These are phyloP conservation scores for Euspilapteryx auroguttella DNA, from an alignment of 2,888 invertebrate species.

Conservation along the genomic window DNA sequence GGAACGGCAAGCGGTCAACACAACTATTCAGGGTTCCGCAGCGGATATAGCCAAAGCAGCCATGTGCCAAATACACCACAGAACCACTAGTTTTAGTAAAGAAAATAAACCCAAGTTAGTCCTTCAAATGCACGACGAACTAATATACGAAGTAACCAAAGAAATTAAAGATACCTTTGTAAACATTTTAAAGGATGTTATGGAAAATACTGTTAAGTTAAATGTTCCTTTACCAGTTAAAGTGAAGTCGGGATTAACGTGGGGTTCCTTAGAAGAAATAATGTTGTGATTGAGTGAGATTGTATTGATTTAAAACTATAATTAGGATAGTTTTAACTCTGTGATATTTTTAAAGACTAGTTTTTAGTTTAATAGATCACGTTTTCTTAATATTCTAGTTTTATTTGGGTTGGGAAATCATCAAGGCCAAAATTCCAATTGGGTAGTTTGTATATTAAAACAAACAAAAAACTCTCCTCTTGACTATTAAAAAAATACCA, in stretches of 20 bases:
- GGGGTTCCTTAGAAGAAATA: constrained; percentile 59
- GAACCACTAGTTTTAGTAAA: constrained; percentile 36
- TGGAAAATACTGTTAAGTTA: constrained; percentile 77
- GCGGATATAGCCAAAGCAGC: constrained; percentile 94
- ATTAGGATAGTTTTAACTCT: too few relatives aligned
- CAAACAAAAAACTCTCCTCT: too few relatives aligned
- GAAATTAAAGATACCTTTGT: constrained; percentile 60
- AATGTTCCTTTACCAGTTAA: constrained; percentile 87
- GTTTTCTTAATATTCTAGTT: too few relatives aligned
- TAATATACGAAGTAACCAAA: constrained; percentile 84
- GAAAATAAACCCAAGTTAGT: constrained; percentile 66
- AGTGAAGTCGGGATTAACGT: constrained; percentile 77
- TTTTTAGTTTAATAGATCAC: too few relatives aligned
- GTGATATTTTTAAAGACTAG: too few relatives aligned
- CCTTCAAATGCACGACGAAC: constrained; percentile 94
- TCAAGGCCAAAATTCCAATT: too few relatives aligned
- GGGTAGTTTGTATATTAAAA: too few relatives aligned
- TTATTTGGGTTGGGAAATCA: too few relatives aligned
- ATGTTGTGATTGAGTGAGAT: too few relatives aligned
- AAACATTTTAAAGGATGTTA: constrained; percentile 68
- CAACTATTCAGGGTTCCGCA: constrained; percentile 94
- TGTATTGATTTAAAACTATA: too few relatives aligned
- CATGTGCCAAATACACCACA: constrained; percentile 76
- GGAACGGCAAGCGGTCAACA: constrained; percentile 95
- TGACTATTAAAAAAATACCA: too few relatives aligned